phyloP scores from a whole-genome alignment of 2,888 invertebrate species.

The Nomada flava region DNA sequence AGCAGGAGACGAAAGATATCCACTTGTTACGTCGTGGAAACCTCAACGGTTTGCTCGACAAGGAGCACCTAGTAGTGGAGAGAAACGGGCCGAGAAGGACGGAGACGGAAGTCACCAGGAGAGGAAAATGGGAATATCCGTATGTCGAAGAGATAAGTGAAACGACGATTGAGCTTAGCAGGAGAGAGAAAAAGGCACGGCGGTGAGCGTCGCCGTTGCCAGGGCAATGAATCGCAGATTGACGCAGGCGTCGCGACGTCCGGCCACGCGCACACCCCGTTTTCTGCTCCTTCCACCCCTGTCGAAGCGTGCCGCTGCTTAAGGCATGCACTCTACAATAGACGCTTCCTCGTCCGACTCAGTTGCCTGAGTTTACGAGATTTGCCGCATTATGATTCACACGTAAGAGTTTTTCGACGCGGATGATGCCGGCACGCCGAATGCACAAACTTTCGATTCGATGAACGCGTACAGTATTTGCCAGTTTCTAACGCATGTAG shows the following conservation, averaged over 20 bases:
- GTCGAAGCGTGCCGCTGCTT: conserved; percentile 70
- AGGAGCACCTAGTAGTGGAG: not conserved
- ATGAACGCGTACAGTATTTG: not conserved
- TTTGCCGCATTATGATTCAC: conserved; percentile 69
- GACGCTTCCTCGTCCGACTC: conserved; percentile 57
- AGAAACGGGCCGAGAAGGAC: not conserved
- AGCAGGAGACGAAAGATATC: conserved; percentile 73
- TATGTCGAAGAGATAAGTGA: conserved; percentile 64
- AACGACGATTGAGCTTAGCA: conserved; percentile 56
- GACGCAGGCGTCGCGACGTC: conserved; percentile 77
- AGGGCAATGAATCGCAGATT: conserved; percentile 81
- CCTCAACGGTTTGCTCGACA: conserved; percentile 37
- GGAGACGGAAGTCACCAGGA: conserved; percentile 31
- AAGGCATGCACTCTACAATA: conserved; percentile 66
- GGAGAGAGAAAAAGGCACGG: conserved; percentile 55
- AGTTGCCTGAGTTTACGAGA: conserved; percentile 58
- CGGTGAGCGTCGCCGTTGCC: conserved; percentile 77
- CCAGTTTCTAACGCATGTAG: too few relatives aligned
- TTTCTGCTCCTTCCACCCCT: conserved; percentile 46
- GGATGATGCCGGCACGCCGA: conserved; percentile 15
- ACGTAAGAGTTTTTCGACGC: conserved; percentile 41
- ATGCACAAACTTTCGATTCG: conserved; percentile 12
- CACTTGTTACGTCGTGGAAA: conserved; percentile 75
- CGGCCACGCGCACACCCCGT: conserved; percentile 65
- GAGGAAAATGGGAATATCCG: conserved; percentile 64